phyloP scores from a whole-genome alignment of 2,797 vertebrate genomes.

The Choloepus didactylus region DNA sequence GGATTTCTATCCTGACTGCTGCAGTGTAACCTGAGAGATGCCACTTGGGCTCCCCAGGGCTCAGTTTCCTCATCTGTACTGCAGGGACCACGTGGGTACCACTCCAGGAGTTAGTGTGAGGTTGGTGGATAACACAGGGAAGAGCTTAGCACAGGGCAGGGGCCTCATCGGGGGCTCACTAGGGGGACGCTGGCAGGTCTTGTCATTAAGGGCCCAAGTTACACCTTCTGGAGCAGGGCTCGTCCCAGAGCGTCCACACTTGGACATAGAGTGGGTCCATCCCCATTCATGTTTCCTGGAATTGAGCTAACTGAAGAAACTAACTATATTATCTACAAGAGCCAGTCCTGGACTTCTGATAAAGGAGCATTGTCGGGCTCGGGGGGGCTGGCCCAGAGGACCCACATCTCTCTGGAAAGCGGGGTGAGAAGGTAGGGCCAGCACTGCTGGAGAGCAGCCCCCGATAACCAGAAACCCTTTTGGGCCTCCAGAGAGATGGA shows the following conservation, averaged over 20 bases:
- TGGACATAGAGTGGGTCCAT: neutral
- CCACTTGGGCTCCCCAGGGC: neutral
- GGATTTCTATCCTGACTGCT: neutral
- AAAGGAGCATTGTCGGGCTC: neutral
- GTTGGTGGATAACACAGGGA: neutral
- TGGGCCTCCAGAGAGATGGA: neutral
- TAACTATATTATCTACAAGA: neutral
- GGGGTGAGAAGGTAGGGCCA: too few relatives aligned
- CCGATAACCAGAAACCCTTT: neutral
- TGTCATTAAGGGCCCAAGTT: neutral
- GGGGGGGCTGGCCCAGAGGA: neutral
- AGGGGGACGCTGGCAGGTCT: neutral
- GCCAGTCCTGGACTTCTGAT: neutral
- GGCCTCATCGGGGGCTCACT: neutral
- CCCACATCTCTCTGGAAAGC: neutral
- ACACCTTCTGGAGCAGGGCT: neutral
- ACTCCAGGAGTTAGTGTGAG: neutral
- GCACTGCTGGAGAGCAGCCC: neutral
- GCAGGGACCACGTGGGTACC: neutral
- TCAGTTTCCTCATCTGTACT: neutral
- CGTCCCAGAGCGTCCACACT: neutral
- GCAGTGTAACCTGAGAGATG: neutral
- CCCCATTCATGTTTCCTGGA: slow-evolving; percentile 19
- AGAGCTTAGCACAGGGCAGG: neutral
- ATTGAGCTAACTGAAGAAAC: slow-evolving; percentile 49